Percentiles rank a stretch among this genome's conserved stretches.
These are phyloP conservation scores for Laupala kohalensis DNA, from an alignment of 1,140 invertebrate genomes.

Conservation along the genomic window DNA sequence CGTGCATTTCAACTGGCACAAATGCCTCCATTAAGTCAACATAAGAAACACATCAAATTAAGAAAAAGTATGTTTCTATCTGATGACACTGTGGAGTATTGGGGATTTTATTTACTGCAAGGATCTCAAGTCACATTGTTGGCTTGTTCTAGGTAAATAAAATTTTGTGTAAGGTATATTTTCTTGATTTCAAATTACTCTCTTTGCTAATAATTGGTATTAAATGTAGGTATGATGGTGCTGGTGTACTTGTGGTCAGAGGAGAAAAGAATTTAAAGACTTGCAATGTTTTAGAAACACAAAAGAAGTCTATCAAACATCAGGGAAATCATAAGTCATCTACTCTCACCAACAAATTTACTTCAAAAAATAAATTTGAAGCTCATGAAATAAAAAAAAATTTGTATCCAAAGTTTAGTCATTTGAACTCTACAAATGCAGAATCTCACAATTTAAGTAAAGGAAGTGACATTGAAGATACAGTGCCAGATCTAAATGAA, in stretches of 20 bases:
- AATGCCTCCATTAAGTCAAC: slow-evolving; percentile 48
- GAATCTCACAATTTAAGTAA: background rate
- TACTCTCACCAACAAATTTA: background rate
- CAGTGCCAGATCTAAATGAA: background rate
- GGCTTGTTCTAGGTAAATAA: slow-evolving; percentile 55
- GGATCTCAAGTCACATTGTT: slow-evolving; percentile 60
- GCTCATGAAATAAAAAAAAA: no score
- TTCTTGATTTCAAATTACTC: slow-evolving; percentile 4
- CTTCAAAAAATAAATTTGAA: background rate
- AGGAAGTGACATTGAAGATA: background rate
- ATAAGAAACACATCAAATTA: slow-evolving; percentile 57
- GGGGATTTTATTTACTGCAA: slow-evolving; percentile 71
- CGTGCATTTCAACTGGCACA: slow-evolving; percentile 67
- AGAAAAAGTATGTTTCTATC: slow-evolving; percentile 68
- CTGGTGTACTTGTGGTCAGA: slow-evolving; percentile 63
- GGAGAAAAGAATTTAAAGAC: slow-evolving; percentile 58
- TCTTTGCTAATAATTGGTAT: no score
- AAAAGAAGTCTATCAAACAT: slow-evolving; percentile 24
- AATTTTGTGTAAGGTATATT: background rate
- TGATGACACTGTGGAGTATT: slow-evolving; percentile 76
- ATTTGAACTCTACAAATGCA: background rate
- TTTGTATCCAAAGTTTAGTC: background rate
- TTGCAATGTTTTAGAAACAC: slow-evolving; percentile 46
- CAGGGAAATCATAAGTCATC: background rate
- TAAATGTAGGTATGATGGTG: slow-evolving; percentile 43